Evolutionary conservation across 1,140 invertebrate genomes (phyloP).

Genomic region (Venturia canescens): DNA sequence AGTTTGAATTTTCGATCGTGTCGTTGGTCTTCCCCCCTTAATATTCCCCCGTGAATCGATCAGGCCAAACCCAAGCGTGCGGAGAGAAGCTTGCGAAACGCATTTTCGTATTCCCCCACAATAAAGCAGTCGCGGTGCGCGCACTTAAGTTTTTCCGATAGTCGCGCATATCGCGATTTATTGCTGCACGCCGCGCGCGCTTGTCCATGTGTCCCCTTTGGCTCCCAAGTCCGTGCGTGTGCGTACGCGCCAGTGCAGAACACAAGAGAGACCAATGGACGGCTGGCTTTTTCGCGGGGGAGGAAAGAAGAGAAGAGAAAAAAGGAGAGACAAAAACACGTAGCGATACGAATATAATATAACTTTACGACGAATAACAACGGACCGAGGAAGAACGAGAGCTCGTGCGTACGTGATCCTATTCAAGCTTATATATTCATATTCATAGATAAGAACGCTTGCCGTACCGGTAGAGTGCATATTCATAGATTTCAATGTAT

Average conservation of each 20-base stretch:
- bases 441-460: slow-evolving; percentile 36
- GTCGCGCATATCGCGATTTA: slow-evolving; percentile 27
- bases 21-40: too few species aligned
- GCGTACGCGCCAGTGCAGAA: neutral
- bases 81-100: too few species aligned
- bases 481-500: slow-evolving; percentile 24
- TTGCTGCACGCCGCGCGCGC: neutral
- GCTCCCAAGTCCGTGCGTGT: neutral
- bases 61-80: too few species aligned
- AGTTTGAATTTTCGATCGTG: too few species aligned
- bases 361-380: slow-evolving; percentile 1
- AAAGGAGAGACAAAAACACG: neutral
- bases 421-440: slow-evolving; percentile 42
- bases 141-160: neutral
- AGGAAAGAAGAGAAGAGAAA: neutral
- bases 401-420: slow-evolving; percentile 39
- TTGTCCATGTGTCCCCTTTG: slow-evolving; percentile 4
- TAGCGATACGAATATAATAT: slow-evolving; percentile 28
- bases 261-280: neutral
- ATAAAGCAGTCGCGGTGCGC: too few species aligned
- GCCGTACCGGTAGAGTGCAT: slow-evolving; percentile 29
- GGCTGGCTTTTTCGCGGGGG: neutral
- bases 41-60: too few species aligned
- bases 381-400: slow-evolving; percentile 20
- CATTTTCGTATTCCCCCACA: too few species aligned